Evolutionary conservation across 2,113 vertebrate genomes (phyloP).

Genomic region (Equus przewalskii): DNA sequence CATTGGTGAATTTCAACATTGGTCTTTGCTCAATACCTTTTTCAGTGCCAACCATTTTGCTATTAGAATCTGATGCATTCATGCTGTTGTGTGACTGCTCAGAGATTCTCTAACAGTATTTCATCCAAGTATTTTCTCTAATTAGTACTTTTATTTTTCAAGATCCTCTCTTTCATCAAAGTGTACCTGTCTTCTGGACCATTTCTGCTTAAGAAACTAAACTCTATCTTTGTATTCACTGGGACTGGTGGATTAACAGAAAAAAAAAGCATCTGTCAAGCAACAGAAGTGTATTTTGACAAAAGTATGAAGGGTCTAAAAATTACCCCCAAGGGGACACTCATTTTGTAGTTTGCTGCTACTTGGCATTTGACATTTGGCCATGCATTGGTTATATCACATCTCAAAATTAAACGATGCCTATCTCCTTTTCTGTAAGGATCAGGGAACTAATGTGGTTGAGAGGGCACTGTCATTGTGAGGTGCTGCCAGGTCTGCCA

Average conservation of each 20-base stretch:
- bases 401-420: not conserved
- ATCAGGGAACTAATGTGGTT: not conserved
- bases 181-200: not conserved
- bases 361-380: not conserved
- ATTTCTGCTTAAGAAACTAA: slow-evolving; percentile 26
- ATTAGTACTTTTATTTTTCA: slow-evolving; percentile 3
- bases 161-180: not conserved
- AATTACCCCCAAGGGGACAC: not conserved
- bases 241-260: not conserved
- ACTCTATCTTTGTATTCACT: not conserved
- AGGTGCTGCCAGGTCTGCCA: not conserved
- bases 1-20: not conserved
- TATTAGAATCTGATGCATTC: not conserved
- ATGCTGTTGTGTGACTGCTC: not conserved
- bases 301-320: not conserved
- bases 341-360: not conserved
- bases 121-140: not conserved
- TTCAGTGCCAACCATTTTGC: not conserved
- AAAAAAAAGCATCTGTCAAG: not conserved
- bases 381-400: not conserved
- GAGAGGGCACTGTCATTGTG: not conserved
- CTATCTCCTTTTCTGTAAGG: not conserved
- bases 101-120: not conserved
- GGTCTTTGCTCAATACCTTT: not conserved
- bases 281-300: not conserved